Evolutionary conservation across 2,888 invertebrate species (phyloP).

Genomic region (Drosophila subsilvestris): DNA sequence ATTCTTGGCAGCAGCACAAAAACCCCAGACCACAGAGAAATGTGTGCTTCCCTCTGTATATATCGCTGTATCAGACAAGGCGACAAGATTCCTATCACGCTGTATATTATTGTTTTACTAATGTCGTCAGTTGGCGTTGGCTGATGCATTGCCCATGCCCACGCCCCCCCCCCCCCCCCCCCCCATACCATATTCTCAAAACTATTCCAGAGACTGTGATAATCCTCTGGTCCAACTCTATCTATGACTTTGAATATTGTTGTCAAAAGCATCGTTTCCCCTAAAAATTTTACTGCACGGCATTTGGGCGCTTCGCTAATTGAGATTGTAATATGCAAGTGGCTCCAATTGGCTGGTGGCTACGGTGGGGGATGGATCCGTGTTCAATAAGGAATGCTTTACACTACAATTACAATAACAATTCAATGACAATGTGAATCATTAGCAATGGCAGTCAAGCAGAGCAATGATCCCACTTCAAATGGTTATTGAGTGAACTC

Average conservation of each 20-base stretch:
- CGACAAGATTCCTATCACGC: conserved; percentile 65
- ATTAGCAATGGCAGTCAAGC: no score
- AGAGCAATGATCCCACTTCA: neutral
- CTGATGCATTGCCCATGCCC: neutral
- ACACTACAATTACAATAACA: conserved; percentile 24
- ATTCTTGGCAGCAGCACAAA: conserved; percentile 54
- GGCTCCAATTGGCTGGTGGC: no score
- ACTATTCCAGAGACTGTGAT: no score
- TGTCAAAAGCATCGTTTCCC: neutral
- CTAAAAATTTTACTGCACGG: conserved; percentile 10
- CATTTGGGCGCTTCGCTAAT: conserved; percentile 4
- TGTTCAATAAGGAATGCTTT: no score
- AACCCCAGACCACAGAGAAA: conserved; percentile 27
- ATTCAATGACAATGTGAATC: conserved; percentile 3
- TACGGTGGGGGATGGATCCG: no score
- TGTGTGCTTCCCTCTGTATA: conserved; percentile 2
- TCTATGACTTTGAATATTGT: no score
- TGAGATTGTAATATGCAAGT: neutral
- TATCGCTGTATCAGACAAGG: conserved; percentile 43
- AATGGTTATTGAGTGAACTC: conserved; percentile 16
- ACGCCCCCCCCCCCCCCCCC: no score
- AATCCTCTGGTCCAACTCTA: no score
- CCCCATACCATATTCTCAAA: no score
- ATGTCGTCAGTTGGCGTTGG: conserved; percentile 21
- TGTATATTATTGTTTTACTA: conserved; percentile 66